Conservation (phyloP, 1,140 invertebrate species). For the Phthorimaea operculella region DNA sequence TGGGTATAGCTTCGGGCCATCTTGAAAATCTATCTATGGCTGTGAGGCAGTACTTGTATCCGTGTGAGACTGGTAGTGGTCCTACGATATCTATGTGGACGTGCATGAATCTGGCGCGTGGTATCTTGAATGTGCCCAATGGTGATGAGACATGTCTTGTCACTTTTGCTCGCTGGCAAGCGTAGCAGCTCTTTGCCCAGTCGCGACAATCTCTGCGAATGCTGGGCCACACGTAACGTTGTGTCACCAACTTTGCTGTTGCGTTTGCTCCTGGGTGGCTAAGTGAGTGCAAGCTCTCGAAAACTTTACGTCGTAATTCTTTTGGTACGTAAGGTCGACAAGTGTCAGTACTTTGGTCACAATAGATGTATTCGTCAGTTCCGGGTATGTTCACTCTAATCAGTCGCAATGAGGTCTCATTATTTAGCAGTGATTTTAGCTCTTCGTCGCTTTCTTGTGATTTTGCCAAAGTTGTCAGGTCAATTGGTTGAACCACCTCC, state of each 20-base stretch:
- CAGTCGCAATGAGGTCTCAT: neutral
- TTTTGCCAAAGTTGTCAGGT: neutral
- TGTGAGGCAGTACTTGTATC: constrained; percentile 28
- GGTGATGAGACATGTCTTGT: constrained; percentile 23
- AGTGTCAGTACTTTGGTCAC: neutral
- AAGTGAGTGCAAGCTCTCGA: constrained; percentile 25
- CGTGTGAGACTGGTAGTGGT: constrained; percentile 20
- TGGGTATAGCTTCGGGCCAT: constrained; percentile 34
- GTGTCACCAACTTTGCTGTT: constrained; percentile 26
- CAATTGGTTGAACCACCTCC: neutral
- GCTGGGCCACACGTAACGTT: constrained; percentile 44
- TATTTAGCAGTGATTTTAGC: neutral
- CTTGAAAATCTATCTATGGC: constrained; percentile 26
- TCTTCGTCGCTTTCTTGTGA: constrained; percentile 5
- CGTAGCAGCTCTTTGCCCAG: neutral
- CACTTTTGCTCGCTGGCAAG: constrained; percentile 37
- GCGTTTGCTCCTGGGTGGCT: constrained; percentile 13
- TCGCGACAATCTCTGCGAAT: constrained; percentile 1
- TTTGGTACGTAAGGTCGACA: constrained; percentile 11
- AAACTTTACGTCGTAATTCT: constrained; percentile 16
- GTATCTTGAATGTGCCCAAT: constrained; percentile 16
- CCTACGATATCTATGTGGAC: constrained; percentile 41
- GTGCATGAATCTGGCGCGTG: constrained; percentile 17
- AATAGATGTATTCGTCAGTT: neutral
- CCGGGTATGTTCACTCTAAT: neutral